A percentile compares a stretch with the other conserved stretches of the same genome.
These are phyloP conservation scores for Tetragnatha montana DNA, from an alignment of 2,888 invertebrate species.

Conservation along the genomic window DNA sequence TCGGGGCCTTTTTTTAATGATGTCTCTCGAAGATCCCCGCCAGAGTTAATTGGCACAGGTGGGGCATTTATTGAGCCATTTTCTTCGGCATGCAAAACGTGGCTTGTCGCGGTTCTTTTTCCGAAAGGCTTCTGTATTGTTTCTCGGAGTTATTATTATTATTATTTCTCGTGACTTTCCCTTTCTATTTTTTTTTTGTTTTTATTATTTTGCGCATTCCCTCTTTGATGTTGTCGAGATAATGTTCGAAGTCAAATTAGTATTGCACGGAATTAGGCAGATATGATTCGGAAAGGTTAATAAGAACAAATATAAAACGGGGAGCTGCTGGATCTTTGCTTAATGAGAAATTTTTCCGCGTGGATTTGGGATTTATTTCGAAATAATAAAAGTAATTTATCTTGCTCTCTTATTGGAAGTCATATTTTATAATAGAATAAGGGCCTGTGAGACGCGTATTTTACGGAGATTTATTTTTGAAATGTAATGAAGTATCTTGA, in stretches of 20 bases:
- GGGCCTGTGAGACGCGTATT: not conserved
- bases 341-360: not conserved
- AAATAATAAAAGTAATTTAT: not conserved
- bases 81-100: constrained; percentile 18
- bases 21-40: constrained; percentile 35
- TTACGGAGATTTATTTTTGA: no score
- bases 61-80: constrained; percentile 39
- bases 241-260: not conserved
- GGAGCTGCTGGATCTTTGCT: not conserved
- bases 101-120: constrained; percentile 4
- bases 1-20: constrained; percentile 49
- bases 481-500: no score
- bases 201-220: not conserved
- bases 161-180: not conserved
- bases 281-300: not conserved
- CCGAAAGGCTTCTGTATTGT: not conserved
- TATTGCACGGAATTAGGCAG: not conserved
- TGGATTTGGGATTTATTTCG: not conserved
- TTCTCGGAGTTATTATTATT: not conserved
- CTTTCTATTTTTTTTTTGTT: not conserved
- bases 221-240: not conserved
- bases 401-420: not conserved
- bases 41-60: constrained; percentile 47
- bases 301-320: not conserved
- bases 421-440: not conserved